Evolutionary conservation across 2,113 vertebrate species (phyloP).

Genomic region (Climacteris rufus): DNA sequence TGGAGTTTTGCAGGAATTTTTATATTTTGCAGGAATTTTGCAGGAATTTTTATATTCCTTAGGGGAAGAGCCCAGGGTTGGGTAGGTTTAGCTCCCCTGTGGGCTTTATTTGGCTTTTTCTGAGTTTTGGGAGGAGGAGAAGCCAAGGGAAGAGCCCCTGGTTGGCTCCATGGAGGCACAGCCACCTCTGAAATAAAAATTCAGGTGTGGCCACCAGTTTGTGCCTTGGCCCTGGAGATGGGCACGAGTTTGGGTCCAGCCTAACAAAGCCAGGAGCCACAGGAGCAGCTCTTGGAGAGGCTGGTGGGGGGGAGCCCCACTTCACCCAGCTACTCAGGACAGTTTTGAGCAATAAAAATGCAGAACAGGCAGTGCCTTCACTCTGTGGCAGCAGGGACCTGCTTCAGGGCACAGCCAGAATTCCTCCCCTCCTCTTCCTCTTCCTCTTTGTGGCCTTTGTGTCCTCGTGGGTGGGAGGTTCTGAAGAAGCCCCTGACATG

Average conservation of each 20-base stretch:
- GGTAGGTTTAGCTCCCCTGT: neutral
- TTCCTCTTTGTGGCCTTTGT: neutral
- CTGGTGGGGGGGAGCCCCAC: neutral
- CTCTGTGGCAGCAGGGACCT: neutral
- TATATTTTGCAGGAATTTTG: neutral
- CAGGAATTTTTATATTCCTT: neutral
- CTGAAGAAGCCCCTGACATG: neutral
- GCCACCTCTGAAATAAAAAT: neutral
- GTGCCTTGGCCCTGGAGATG: neutral
- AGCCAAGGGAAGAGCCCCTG: neutral
- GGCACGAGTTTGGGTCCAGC: neutral
- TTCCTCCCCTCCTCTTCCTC: neutral
- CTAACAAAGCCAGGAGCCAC: rapidly evolving
- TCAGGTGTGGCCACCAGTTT: rapidly evolving
- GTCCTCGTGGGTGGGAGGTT: neutral
- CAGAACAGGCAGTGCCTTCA: neutral
- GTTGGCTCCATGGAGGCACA: rapidly evolving
- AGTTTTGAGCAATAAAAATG: neutral
- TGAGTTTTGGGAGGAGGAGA: neutral
- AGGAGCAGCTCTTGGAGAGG: rapidly evolving
- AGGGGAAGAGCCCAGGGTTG: neutral
- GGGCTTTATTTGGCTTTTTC: rapidly evolving
- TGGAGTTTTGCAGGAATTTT: neutral
- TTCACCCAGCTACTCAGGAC: neutral
- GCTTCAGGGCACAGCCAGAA: neutral